Evolutionary conservation across 1,140 invertebrate genomes (phyloP), one percentile per base, ranked within the genome.

Genomic region (Spodoptera litura): DNA sequence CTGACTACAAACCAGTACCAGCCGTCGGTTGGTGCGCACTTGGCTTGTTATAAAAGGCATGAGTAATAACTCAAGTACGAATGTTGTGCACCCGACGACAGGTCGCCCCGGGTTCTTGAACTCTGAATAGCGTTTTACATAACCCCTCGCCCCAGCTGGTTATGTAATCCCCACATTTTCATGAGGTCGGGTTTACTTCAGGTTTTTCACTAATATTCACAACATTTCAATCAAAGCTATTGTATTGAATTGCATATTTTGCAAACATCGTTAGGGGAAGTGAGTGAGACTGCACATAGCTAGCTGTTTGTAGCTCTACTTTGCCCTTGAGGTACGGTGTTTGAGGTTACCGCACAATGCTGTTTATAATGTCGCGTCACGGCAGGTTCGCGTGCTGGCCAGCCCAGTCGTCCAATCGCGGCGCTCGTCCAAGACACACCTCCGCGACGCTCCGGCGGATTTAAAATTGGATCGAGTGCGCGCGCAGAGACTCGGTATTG

Each of bases 381-480:
- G 76, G 68, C 70, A 58, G 9, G 20, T 53, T 44, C 61, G 81
- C 82, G 72, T 84, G 80, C 76, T 85, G 78, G 80, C 87, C 78
- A 80, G 78, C 58, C 62, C 68, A 58, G 71, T 38, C 72, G 70
- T 74, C 92, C 92, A 93, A 93, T 93, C 56, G 80, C 82, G 53
- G 56, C 64, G 81, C 73, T 70, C 44, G 68, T 12, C 79, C 56
- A 64, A 83, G 92, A 94, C 92, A 94, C 92, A 94, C 92, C 92
- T 92, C 88, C 91, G 81, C 83, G 84, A 78, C 55, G 75, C 70
- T 75, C 59, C 75, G 76, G 15, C 76, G 82, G 84, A 82, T 90
- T 92, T 92, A 89, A 89, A 93, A 93, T 90, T 92, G 89, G 91
- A 92, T 87, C 89, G 87, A 80, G 76, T 92, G 89, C 91, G 92